Conservation (phyloP, 2,113 vertebrate genomes). For the Acrocephalus kingi region DNA sequence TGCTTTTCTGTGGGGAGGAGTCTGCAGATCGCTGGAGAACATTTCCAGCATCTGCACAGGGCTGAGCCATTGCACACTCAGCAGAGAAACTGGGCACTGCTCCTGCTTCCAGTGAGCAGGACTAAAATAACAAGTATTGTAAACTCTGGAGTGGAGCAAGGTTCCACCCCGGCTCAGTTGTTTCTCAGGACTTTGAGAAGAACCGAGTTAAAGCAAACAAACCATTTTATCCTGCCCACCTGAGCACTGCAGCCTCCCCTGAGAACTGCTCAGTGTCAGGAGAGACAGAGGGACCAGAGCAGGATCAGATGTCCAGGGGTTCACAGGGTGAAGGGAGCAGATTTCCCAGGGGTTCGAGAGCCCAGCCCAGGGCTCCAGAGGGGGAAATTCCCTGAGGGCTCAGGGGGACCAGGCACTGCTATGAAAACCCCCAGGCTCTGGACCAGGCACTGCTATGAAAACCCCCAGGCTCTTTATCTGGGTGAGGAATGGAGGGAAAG, state of each 20-base stretch:
- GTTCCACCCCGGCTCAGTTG: neutral
- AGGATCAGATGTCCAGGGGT: neutral
- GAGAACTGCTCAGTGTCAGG: neutral
- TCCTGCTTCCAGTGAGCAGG: neutral
- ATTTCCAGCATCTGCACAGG: neutral
- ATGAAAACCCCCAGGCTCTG: neutral
- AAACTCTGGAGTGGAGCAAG: neutral
- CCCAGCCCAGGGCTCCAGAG: rapidly evolving
- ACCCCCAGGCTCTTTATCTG: neutral
- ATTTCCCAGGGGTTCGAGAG: neutral
- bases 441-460: neutral
- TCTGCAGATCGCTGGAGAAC: neutral
- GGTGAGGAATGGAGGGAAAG: neutral
- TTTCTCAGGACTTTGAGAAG: neutral
- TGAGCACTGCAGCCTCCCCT: neutral
- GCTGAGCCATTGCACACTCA: neutral
- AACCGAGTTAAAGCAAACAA: neutral
- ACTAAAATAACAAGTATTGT: neutral
- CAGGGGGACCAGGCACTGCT: neutral
- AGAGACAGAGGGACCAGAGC: rapidly evolving
- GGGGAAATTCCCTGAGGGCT: neutral
- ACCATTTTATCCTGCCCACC: neutral
- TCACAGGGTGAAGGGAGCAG: neutral
- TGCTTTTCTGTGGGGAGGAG: neutral
- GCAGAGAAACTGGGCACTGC: neutral